phyloP scores from a whole-genome alignment of 2,888 invertebrate species.

The Spilarctia lutea region DNA sequence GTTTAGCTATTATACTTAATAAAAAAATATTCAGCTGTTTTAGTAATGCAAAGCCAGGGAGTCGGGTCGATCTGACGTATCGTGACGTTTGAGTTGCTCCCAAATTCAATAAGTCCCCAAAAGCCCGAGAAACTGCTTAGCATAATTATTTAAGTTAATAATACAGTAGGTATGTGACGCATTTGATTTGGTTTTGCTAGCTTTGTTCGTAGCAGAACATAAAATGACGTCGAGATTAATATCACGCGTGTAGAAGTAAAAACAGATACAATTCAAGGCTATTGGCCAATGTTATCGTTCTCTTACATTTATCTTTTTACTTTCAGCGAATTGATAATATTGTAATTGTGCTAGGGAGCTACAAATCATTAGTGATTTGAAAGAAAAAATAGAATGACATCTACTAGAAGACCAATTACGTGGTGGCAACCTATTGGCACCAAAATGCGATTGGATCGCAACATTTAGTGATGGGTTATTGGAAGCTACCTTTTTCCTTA shows the following conservation, averaged over 20 bases:
- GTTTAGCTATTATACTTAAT: not conserved
- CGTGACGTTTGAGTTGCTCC: not conserved
- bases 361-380: not conserved
- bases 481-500: no score
- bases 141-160: not conserved
- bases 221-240: constrained; percentile 12
- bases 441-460: no score
- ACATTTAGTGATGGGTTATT: no score
- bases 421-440: no score
- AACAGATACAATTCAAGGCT: constrained; percentile 35
- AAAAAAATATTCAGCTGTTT: not conserved
- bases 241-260: constrained; percentile 22
- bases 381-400: not conserved
- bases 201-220: constrained; percentile 14
- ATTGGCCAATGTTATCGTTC: not conserved
- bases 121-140: no score
- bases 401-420: no score
- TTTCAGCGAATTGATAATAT: not conserved
- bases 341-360: not conserved
- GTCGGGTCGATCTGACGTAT: not conserved
- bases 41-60: no score
- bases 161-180: constrained; percentile 1
- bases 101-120: not conserved
- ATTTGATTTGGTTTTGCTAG: constrained; percentile 4
- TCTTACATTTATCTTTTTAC: not conserved